Percentiles rank a stretch among this genome's conserved stretches.
Conservation (phyloP, 2,797 vertebrate species). For the Hirundo rustica region DNA sequence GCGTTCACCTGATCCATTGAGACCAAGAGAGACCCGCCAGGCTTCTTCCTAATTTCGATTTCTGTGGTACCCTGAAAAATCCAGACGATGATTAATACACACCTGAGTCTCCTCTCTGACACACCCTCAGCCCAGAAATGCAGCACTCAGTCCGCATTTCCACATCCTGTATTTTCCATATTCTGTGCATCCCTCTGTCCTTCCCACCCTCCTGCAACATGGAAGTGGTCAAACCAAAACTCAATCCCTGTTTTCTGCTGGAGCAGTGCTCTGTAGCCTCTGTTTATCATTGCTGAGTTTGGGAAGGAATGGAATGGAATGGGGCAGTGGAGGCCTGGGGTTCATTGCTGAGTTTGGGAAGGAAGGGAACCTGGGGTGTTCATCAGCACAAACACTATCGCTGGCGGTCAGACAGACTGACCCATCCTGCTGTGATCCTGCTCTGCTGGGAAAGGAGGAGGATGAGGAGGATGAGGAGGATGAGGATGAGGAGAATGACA, state of each 20-base stretch:
- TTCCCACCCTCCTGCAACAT: rapidly evolving
- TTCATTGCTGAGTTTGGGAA: no score
- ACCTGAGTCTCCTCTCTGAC: background rate
- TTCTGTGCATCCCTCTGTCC: background rate
- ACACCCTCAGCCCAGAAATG: background rate
- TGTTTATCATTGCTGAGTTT: no score
- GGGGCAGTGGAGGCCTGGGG: no score
- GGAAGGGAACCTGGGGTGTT: no score
- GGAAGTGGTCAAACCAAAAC: background rate
- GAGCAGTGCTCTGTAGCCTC: background rate
- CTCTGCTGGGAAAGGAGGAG: background rate
- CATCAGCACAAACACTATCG: no score
- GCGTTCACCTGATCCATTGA: constrained; percentile 96
- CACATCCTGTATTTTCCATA: background rate
- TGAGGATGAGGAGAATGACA: background rate
- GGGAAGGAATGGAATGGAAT: no score
- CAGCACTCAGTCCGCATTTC: background rate
- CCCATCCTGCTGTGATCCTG: no score
- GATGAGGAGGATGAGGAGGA: no score
- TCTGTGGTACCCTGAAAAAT: constrained; percentile 86
- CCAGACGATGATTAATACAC: background rate
- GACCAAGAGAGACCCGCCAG: constrained; percentile 94
- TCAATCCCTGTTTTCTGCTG: background rate
- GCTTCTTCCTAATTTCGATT: constrained; percentile 93
- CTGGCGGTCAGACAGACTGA: no score